Percentiles rank a stretch among this genome's conserved stretches.
These are phyloP conservation scores for Antigone vipio DNA, from an alignment of 2,113 vertebrate species.

Conservation along the genomic window DNA sequence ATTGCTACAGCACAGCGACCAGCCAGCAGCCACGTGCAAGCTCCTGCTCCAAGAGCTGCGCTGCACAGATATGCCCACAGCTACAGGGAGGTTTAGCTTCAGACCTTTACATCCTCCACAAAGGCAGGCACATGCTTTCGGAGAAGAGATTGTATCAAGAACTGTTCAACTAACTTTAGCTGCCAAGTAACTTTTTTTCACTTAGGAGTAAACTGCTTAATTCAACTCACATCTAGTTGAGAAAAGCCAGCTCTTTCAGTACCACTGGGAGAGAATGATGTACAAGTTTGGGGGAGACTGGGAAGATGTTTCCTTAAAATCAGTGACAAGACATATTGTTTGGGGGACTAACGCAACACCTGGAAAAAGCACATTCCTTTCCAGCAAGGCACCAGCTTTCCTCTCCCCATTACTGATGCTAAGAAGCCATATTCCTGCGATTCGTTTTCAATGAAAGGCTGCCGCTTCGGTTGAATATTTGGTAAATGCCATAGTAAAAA, in stretches of 20 bases:
- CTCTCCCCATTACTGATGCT: neutral
- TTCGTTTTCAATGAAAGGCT: neutral
- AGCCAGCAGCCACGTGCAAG: neutral
- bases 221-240: rapidly evolving
- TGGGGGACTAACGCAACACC: rapidly evolving
- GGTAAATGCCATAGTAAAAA: neutral
- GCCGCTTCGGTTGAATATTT: neutral
- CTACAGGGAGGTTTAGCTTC: rapidly evolving
- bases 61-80: rapidly evolving
- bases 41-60: rapidly evolving
- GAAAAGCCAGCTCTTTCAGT: neutral
- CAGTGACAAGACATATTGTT: no score
- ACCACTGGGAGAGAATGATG: rapidly evolving
- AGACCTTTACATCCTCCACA: rapidly evolving
- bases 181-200: neutral
- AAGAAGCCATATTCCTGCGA: neutral
- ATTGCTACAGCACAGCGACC: neutral
- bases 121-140: neutral
- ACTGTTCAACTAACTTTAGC: neutral
- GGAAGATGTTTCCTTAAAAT: neutral
- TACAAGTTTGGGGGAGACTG: rapidly evolving
- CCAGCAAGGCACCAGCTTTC: neutral
- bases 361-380: neutral
- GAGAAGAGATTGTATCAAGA: neutral
- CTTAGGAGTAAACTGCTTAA: neutral